phyloP scores from a whole-genome alignment of 1,140 invertebrate genomes.

The Drosophila jambulina region DNA sequence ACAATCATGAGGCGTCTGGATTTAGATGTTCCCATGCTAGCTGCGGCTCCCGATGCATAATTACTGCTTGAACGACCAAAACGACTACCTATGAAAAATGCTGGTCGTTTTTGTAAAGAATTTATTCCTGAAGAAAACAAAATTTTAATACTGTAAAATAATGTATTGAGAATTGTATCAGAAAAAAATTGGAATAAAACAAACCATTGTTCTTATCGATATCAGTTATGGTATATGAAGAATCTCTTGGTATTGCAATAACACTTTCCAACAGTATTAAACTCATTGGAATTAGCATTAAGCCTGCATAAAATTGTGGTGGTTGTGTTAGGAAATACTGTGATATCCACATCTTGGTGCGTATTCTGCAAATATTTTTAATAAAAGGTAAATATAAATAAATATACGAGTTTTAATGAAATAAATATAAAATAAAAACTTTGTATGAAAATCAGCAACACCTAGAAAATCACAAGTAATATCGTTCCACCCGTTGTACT shows the following conservation, averaged over 20 bases:
- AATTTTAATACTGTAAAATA: neutral
- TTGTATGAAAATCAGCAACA: neutral
- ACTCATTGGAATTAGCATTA: slow-evolving; percentile 55
- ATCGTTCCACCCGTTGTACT: neutral
- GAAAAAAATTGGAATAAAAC: neutral
- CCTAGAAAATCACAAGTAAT: neutral
- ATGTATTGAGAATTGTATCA: neutral
- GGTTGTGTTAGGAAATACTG: slow-evolving; percentile 15
- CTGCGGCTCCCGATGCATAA: slow-evolving; percentile 4
- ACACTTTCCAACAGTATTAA: slow-evolving; percentile 46
- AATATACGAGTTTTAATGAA: neutral
- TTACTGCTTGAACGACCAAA: slow-evolving; percentile 76
- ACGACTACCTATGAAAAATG: slow-evolving; percentile 83
- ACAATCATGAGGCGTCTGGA: slow-evolving; percentile 70
- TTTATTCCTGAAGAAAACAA: neutral
- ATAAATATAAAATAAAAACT: too few relatives aligned
- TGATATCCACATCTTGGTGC: slow-evolving; percentile 42
- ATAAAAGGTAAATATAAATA: neutral
- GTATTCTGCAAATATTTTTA: neutral
- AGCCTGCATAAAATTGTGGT: slow-evolving; percentile 35
- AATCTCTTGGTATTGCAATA: slow-evolving; percentile 32
- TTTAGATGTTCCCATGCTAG: slow-evolving; percentile 53
- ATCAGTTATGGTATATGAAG: slow-evolving; percentile 24
- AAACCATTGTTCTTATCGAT: slow-evolving; percentile 56
- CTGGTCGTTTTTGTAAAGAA: slow-evolving; percentile 55